A percentile compares a stretch with the other conserved stretches of the same genome.
Conservation (phyloP, 1,140 invertebrate species). For the Homalodisca vitripennis region DNA sequence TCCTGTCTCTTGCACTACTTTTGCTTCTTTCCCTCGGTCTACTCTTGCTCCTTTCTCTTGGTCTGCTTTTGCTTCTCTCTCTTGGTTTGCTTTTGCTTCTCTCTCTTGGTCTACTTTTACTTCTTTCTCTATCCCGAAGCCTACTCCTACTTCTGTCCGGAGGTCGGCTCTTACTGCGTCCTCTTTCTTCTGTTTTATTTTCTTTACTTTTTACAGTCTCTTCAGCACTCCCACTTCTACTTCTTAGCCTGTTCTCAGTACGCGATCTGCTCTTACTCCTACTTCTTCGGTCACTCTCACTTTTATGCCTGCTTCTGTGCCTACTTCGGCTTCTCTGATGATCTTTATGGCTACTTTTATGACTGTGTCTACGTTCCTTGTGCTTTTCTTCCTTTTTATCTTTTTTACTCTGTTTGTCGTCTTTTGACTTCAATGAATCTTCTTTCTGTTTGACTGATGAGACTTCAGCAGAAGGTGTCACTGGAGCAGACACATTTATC, state of each 20-base stretch:
- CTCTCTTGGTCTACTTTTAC: conserved; percentile 47
- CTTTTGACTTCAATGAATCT: conserved; percentile 45
- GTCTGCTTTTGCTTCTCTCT: conserved; percentile 35
- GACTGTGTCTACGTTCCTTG: conserved; percentile 39
- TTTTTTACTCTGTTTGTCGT: conserved; percentile 43
- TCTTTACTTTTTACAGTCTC: conserved; percentile 41
- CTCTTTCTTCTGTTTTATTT: conserved; percentile 40
- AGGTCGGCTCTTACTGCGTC: conserved; percentile 46
- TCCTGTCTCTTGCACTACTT: conserved; percentile 11
- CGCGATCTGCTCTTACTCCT: conserved; percentile 31
- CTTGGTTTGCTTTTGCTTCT: conserved; percentile 24
- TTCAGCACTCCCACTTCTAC: conserved; percentile 24
- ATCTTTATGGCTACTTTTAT: conserved; percentile 35
- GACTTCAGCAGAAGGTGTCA: conserved; percentile 32
- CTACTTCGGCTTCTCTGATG: conserved; percentile 37
- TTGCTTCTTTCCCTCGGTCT: not conserved
- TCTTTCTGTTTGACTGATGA: conserved; percentile 40
- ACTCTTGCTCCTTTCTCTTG: conserved; percentile 26
- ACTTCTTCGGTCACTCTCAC: conserved; percentile 25
- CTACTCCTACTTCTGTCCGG: conserved; percentile 41
- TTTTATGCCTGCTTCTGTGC: conserved; percentile 33
- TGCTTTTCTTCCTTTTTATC: conserved; percentile 47
- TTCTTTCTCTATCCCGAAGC: conserved; percentile 45
- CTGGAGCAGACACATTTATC: conserved; percentile 48
- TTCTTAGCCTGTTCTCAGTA: conserved; percentile 24